Base-by-base conservation (phyloP, 2,113 vertebrate species). In the Albula goreensis region DNA sequence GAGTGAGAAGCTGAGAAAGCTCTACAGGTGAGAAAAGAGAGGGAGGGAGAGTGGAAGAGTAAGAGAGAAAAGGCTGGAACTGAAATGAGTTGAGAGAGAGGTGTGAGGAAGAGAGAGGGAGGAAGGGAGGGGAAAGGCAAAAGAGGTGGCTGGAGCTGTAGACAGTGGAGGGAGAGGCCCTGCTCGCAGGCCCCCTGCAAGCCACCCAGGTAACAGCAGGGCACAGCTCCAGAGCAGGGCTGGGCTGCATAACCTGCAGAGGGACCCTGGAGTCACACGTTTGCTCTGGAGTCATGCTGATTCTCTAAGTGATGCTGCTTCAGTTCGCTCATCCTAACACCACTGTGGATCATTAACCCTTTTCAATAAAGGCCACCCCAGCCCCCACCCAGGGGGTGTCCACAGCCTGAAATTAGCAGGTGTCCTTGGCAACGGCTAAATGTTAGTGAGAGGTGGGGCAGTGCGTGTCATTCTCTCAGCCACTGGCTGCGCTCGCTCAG, bases 321-420 rank as follows among this genome's bases (percentile, higher is more conserved):
- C n/a, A 74, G 5, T 11, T 31, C 10, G n/a, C 22, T 74, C 2
- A n/a, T 74, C 9, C 5, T 74, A 41, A 22, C 31, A 31, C 9
- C 8, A n/a, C 70, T 74, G 4, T 31, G 70, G 70, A n/a, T 31
- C n/a, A 74, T 74, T 74, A 74, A 74, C 70, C 5, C 8, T 31
- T 5, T 31, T n/a, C 19, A 25, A 25, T 74, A 74, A n/a, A 0
- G n/a, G 19, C 63, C 63, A 70, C 63, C 70, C 60, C 60, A 66
- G 31, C 17, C 60, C 60, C 17, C 60, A 66, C 60, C 5, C 5
- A 74, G n/a, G 31, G 31, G n/a, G 70, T 74, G 25, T 9, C n/a
- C 22, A n/a, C 70, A 74, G 31, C 70, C 70, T 74, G 70, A 74
- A 74, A 74, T 74, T 74, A 74, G 70, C 70, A 74, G 70, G 22